Evolutionary conservation across 2,888 invertebrate genomes (phyloP).

Genomic region (Trichogramma evanescens): DNA sequence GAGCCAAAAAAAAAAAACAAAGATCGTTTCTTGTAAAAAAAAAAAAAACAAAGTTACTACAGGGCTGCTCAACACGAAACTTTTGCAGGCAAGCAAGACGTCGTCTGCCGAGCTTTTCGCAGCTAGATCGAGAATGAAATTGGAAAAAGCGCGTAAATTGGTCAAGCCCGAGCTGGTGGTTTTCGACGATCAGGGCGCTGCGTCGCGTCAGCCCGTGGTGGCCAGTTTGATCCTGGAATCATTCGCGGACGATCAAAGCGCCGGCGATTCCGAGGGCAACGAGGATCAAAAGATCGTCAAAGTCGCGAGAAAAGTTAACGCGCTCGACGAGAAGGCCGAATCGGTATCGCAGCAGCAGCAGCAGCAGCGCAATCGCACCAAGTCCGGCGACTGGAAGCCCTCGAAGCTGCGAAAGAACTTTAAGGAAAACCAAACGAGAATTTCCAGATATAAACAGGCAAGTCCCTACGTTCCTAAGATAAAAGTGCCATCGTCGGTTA

Average conservation of each 20-base stretch:
- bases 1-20: conserved; percentile 5
- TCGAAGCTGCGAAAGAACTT: conserved; percentile 12
- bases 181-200: conserved; percentile 16
- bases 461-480: not conserved
- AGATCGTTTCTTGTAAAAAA: not conserved
- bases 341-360: no score
- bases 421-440: not conserved
- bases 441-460: conserved; percentile 17
- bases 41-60: not conserved
- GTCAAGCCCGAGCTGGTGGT: conserved; percentile 35
- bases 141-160: conserved; percentile 39
- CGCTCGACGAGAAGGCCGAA: not conserved
- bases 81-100: conserved; percentile 41
- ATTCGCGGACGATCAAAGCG: conserved; percentile 8
- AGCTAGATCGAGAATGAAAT: conserved; percentile 38
- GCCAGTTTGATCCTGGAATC: conserved; percentile 5
- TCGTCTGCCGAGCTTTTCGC: conserved; percentile 33
- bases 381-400: conserved; percentile 17
- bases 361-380: conserved; percentile 1
- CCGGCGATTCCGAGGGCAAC: conserved; percentile 11
- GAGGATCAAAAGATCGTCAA: conserved; percentile 18
- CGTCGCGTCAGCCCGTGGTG: conserved; percentile 7
- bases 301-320: conserved; percentile 5
- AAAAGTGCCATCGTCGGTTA: not conserved
- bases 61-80: conserved; percentile 19